Conservation (phyloP, 1,140 invertebrate genomes). For the Littorina saxatilis region DNA sequence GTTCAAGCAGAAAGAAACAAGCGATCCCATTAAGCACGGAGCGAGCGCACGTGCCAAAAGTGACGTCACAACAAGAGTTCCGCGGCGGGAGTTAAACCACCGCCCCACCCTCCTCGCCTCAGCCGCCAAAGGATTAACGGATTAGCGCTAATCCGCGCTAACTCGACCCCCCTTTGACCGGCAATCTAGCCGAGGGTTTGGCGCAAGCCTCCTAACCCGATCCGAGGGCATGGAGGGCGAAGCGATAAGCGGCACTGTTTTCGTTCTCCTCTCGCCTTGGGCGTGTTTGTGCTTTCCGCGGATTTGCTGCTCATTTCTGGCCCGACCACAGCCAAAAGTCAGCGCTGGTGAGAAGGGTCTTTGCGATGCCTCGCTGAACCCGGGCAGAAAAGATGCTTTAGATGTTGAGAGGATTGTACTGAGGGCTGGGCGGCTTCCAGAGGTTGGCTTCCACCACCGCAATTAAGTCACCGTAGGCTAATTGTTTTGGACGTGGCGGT, state of each 20-base stretch:
- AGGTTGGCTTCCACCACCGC: background rate
- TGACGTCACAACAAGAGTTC: background rate
- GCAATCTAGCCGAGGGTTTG: too few species aligned
- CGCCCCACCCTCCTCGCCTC: background rate
- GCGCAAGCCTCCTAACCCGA: too few species aligned
- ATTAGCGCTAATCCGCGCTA: background rate
- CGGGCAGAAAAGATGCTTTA: too few species aligned
- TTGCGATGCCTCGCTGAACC: background rate
- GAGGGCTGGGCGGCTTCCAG: background rate
- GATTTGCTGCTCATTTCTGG: background rate
- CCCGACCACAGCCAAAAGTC: slow-evolving; percentile 2
- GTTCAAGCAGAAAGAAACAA: too few species aligned
- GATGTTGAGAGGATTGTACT: background rate
- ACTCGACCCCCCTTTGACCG: too few species aligned
- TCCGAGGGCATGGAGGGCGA: too few species aligned
- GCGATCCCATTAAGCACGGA: too few species aligned
- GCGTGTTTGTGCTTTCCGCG: slow-evolving; percentile 3
- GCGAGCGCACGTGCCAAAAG: too few species aligned
- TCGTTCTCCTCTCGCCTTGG: background rate
- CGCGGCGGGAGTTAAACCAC: background rate
- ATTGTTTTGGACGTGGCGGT: too few species aligned
- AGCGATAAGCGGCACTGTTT: too few species aligned
- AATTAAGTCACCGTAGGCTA: too few species aligned
- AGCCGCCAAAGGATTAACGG: slow-evolving; percentile 6
- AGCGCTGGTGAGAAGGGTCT: background rate